phyloP scores from a whole-genome alignment of 1,140 invertebrate genomes.

The Drosophila subpulchrella region DNA sequence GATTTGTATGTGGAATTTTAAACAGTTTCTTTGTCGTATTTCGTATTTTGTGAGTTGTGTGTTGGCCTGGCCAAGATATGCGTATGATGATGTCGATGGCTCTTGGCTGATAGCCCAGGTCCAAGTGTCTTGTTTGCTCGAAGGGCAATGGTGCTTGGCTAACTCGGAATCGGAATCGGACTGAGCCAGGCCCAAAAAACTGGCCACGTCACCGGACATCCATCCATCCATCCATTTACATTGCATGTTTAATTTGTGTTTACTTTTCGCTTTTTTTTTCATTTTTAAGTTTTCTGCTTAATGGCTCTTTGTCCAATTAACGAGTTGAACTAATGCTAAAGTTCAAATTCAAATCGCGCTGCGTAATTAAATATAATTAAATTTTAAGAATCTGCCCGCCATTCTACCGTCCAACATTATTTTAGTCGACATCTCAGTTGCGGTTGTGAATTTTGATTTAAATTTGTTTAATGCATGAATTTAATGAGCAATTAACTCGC shows the following conservation, averaged over 20 bases:
- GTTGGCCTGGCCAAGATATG: conserved; percentile 28
- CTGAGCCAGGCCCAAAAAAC: conserved; percentile 1
- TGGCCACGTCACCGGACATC: conserved; percentile 9
- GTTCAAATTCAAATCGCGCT: conserved; percentile 59
- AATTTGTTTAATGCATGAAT: conserved; percentile 41
- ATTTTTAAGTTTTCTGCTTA: conserved; percentile 21
- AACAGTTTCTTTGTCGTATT: conserved; percentile 51
- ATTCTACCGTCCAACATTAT: conserved; percentile 8
- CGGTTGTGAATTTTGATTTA: conserved; percentile 19
- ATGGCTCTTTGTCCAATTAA: conserved; percentile 63
- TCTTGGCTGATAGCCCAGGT: conserved; percentile 20
- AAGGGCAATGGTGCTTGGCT: conserved; percentile 53
- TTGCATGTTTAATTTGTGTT: conserved; percentile 11
- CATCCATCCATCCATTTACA: conserved; percentile 1
- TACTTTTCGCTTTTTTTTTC: conserved; percentile 1
- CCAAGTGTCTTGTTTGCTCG: conserved; percentile 22
- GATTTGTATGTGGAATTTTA: conserved; percentile 77
- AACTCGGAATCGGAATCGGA: not conserved
- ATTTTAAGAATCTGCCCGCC: conserved; percentile 28
- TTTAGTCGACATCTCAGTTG: not conserved
- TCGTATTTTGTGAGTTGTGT: conserved; percentile 7
- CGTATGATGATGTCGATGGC: conserved; percentile 20
- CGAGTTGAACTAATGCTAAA: conserved; percentile 57
- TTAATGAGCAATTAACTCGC: conserved; percentile 63
- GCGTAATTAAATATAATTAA: conserved; percentile 67